A percentile compares a stretch with the other conserved stretches of the same genome.
phyloP scores from a whole-genome alignment of 2,797 vertebrate species.

The Limnodromus scolopaceus region DNA sequence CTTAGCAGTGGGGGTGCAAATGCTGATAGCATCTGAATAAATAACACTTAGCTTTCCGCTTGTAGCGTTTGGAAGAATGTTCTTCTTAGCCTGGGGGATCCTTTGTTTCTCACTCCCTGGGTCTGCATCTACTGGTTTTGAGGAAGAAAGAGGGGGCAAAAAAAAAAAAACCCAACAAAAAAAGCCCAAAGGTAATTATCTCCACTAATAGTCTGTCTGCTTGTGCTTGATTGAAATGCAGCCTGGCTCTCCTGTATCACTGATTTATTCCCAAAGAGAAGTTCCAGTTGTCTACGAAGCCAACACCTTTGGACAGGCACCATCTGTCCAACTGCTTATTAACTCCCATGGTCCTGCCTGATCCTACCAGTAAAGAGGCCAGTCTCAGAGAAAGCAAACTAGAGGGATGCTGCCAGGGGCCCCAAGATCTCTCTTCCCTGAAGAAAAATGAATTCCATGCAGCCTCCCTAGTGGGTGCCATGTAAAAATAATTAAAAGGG shows the following conservation, averaged over 20 bases:
- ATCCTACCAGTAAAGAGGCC: not conserved
- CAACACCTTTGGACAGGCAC: slow-evolving; percentile 76
- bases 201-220: slow-evolving; percentile 62
- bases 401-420: slow-evolving; percentile 7
- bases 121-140: not conserved
- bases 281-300: slow-evolving; percentile 73
- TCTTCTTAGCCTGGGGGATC: not conserved
- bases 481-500: slow-evolving; percentile 48
- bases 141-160: not conserved
- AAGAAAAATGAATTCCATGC: slow-evolving; percentile 29
- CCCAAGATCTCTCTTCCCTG: not conserved
- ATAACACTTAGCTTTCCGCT: not conserved
- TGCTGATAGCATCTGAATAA: not conserved
- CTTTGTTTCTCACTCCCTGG: not conserved
- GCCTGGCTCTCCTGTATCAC: slow-evolving; percentile 1
- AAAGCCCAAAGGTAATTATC: slow-evolving; percentile 41
- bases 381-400: not conserved
- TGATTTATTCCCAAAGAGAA: slow-evolving; percentile 71
- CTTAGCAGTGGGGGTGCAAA: not conserved
- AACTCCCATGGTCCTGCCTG: slow-evolving; percentile 43
- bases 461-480: not conserved
- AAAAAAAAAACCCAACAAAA: not conserved
- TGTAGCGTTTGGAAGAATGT: not conserved
- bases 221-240: slow-evolving; percentile 74
- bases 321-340: slow-evolving; percentile 73